phyloP scores from a whole-genome alignment of 2,888 invertebrate genomes.

The Pedicia rivosa region DNA sequence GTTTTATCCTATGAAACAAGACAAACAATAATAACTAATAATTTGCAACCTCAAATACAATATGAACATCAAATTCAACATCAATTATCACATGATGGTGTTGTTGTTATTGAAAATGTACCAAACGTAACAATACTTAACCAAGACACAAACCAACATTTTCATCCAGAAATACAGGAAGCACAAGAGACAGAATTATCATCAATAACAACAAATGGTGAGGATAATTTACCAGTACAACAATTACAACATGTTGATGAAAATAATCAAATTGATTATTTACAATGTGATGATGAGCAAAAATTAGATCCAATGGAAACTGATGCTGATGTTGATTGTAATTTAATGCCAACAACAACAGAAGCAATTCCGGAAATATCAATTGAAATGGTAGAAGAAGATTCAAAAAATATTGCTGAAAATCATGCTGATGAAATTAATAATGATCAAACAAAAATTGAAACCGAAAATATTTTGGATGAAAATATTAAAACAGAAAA shows the following conservation, averaged over 20 bases:
- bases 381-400: no score
- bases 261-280: slow-evolving; percentile 1
- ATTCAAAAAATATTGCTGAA: background rate
- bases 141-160: background rate
- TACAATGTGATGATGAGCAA: no score
- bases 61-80: background rate
- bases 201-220: background rate
- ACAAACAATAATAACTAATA: background rate
- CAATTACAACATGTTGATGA: background rate
- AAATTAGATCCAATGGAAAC: no score
- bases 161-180: background rate
- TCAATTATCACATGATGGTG: background rate
- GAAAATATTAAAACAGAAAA: no score
- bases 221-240: background rate
- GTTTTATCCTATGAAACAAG: no score
- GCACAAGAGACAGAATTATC: background rate
- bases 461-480: no score
- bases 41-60: background rate
- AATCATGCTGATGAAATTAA: no score
- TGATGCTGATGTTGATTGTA: no score
- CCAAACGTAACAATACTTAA: background rate
- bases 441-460: no score
- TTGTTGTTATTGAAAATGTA: background rate
- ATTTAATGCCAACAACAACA: no score
- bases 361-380: no score